These are phyloP conservation scores for Hozukius guyotensis DNA, from an alignment of 2,797 vertebrate species.

Conservation along the genomic window DNA sequence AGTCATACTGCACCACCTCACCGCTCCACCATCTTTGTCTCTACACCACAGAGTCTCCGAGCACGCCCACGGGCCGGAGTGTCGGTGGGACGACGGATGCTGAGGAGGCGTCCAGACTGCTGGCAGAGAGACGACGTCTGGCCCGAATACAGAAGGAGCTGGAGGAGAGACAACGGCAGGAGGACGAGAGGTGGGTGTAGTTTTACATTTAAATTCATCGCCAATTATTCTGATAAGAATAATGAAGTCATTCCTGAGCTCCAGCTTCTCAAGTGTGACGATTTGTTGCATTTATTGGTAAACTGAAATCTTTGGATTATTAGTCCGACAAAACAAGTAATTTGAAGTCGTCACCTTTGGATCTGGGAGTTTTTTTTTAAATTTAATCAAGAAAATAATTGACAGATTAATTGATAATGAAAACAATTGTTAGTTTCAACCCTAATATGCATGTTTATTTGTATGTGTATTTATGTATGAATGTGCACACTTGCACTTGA, in stretches of 20 bases:
- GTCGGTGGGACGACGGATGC: constrained; percentile 89
- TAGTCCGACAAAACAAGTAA: neutral
- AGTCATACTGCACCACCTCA: neutral
- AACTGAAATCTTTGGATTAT: neutral
- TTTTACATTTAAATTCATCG: neutral
- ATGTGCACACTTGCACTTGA: neutral
- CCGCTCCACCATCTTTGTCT: neutral
- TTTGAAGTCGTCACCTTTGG: neutral
- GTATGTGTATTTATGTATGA: neutral
- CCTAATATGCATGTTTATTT: neutral
- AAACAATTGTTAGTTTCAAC: neutral
- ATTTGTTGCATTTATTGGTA: neutral
- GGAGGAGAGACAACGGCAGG: constrained; percentile 88
- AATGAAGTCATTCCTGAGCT: neutral
- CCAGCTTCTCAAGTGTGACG: neutral
- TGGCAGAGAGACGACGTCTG: constrained; percentile 90
- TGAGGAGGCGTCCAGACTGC: constrained; percentile 90
- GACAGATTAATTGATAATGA: neutral
- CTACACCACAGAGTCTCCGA: constrained; percentile 70
- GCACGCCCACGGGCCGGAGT: constrained; percentile 79
- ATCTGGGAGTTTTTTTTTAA: neutral
- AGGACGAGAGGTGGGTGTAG: constrained; percentile 82
- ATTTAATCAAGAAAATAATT: neutral
- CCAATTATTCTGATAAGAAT: neutral
- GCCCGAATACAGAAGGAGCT: constrained; percentile 92